These are phyloP conservation scores for Diabrotica undecimpunctata DNA, from an alignment of 1,140 invertebrate genomes.

Conservation along the genomic window DNA sequence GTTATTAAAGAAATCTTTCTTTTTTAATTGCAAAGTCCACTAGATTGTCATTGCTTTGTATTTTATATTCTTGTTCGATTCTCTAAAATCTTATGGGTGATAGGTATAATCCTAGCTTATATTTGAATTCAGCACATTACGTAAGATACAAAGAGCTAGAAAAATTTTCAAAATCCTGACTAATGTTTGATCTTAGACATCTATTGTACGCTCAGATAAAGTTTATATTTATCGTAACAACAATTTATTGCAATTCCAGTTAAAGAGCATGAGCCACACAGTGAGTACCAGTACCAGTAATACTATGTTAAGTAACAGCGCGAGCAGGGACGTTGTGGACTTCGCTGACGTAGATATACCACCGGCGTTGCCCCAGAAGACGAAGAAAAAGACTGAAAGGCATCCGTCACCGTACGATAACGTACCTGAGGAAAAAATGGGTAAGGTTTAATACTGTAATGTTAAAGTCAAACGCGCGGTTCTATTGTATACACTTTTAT, in stretches of 20 bases:
- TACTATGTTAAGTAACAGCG: constrained; percentile 22
- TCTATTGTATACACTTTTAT: no score
- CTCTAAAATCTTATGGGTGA: no score
- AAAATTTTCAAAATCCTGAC: no score
- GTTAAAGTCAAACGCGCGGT: no score
- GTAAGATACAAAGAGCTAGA: no score
- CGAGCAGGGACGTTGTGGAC: constrained; percentile 19
- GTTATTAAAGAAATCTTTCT: no score
- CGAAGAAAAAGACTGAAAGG: constrained; percentile 54
- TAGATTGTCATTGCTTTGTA: no score
- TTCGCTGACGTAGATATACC: constrained; percentile 49
- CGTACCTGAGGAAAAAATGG: constrained; percentile 53
- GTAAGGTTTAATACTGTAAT: constrained; percentile 17
- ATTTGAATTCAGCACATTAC: no score
- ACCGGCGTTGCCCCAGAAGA: constrained; percentile 66
- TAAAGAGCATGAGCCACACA: constrained; percentile 27
- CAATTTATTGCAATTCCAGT: neutral
- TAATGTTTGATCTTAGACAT: constrained; percentile 21
- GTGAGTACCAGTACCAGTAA: constrained; percentile 35
- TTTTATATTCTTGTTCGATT: no score
- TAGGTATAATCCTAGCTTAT: no score
- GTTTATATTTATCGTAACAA: no score
- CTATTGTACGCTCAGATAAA: neutral
- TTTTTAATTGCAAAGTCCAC: no score
- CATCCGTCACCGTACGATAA: constrained; percentile 75